phyloP scores from a whole-genome alignment of 2,797 vertebrate species.

The Dermochelys coriacea region DNA sequence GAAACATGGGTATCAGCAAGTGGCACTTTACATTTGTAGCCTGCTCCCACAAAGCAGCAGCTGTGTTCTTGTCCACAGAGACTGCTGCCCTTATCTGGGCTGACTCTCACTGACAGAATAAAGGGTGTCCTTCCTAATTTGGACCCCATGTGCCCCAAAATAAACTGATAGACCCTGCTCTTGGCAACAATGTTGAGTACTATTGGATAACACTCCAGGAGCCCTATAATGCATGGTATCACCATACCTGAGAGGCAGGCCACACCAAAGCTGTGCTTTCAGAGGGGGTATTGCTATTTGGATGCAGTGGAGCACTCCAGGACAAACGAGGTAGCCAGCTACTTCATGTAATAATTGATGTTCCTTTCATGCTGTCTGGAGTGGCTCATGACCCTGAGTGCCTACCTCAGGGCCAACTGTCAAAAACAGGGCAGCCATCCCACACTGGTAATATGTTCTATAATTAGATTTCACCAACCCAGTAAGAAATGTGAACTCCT shows the following conservation, averaged over 20 bases:
- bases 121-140: neutral
- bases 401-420: neutral
- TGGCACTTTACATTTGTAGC: neutral
- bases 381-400: neutral
- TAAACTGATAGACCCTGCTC: neutral
- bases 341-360: neutral
- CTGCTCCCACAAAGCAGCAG: neutral
- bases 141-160: neutral
- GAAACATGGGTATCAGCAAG: accelerated
- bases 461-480: neutral
- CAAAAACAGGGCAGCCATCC: neutral
- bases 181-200: neutral
- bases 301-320: neutral
- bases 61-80: neutral
- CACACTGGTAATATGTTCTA: neutral
- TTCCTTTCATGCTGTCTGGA: neutral
- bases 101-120: neutral
- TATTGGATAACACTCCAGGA: neutral
- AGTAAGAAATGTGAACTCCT: neutral
- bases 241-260: neutral
- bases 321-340: neutral
- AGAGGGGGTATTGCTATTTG: neutral
- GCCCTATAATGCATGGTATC: neutral
- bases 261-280: neutral
- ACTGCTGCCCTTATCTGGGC: no score